phyloP scores from a whole-genome alignment of 1,140 invertebrate species.

The Drosophila pallidifrons region DNA sequence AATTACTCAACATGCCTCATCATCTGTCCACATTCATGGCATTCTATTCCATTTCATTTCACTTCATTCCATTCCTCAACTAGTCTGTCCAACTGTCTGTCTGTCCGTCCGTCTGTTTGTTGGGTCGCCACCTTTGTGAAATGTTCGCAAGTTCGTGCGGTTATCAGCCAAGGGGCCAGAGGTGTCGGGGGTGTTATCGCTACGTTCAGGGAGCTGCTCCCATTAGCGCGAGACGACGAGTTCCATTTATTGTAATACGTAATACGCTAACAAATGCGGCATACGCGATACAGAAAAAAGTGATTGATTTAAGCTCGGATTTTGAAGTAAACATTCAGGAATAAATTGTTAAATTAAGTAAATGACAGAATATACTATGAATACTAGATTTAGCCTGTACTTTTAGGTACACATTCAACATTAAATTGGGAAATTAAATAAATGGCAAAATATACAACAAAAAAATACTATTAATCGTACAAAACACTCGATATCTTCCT shows the following conservation, averaged over 20 bases:
- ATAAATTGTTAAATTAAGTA: no score
- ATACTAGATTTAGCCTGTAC: no score
- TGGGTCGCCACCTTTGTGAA: constrained; percentile 43
- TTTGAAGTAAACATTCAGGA: no score
- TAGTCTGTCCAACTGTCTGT: constrained; percentile 1
- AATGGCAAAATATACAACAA: no score
- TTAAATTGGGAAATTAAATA: no score
- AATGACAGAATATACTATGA: no score
- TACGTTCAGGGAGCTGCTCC: constrained; percentile 39
- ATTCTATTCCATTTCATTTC: constrained; percentile 3
- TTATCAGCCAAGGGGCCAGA: constrained; percentile 54
- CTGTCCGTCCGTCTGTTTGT: neutral
- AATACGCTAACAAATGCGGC: constrained; percentile 15
- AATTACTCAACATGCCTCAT: constrained; percentile 73
- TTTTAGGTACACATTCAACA: no score
- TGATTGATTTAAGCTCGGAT: no score
- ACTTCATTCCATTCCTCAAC: neutral
- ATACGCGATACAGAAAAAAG: neutral
- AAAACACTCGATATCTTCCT: no score
- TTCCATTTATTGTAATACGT: constrained; percentile 29
- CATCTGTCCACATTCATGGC: constrained; percentile 17
- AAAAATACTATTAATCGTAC: no score
- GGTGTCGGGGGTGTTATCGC: constrained; percentile 67
- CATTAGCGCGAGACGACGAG: constrained; percentile 40
- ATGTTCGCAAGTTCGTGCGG: constrained; percentile 28